Evolutionary conservation across 1,140 invertebrate genomes (phyloP).

Genomic region (Drosophila murphyi): DNA sequence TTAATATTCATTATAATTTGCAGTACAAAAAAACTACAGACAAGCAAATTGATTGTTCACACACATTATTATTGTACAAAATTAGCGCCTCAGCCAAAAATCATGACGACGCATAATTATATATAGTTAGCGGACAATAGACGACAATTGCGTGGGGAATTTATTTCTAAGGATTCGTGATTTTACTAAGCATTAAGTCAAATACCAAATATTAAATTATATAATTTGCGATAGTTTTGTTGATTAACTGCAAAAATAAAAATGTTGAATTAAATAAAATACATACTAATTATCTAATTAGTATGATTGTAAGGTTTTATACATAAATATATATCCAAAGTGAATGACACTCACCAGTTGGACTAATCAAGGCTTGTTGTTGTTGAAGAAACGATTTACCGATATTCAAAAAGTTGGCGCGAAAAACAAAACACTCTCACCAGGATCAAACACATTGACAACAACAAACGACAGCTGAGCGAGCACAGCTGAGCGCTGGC

Average conservation of each 20-base stretch:
- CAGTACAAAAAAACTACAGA: conserved; percentile 9
- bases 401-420: conserved; percentile 31
- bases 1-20: neutral
- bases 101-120: conserved; percentile 32
- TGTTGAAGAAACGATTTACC: conserved; percentile 16
- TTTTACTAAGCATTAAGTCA: conserved; percentile 34
- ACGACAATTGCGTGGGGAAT: conserved; percentile 33
- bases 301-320: neutral
- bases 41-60: conserved; percentile 35
- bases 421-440: conserved; percentile 42
- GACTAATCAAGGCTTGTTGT: conserved; percentile 40
- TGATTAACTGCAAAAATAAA: conserved; percentile 41
- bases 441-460: conserved; percentile 68
- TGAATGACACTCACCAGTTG: conserved; percentile 24
- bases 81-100: conserved; percentile 40
- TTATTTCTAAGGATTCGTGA: conserved; percentile 16
- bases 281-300: conserved; percentile 3
- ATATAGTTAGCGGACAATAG: conserved; percentile 13
- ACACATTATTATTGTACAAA: conserved; percentile 42
- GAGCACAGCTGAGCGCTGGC: conserved; percentile 67
- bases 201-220: conserved; percentile 12
- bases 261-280: conserved; percentile 18
- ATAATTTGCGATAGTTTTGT: conserved; percentile 27
- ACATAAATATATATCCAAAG: neutral
- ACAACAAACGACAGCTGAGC: conserved; percentile 71